phyloP scores from a whole-genome alignment of 2,888 invertebrate species.

The Diabrotica balteata region DNA sequence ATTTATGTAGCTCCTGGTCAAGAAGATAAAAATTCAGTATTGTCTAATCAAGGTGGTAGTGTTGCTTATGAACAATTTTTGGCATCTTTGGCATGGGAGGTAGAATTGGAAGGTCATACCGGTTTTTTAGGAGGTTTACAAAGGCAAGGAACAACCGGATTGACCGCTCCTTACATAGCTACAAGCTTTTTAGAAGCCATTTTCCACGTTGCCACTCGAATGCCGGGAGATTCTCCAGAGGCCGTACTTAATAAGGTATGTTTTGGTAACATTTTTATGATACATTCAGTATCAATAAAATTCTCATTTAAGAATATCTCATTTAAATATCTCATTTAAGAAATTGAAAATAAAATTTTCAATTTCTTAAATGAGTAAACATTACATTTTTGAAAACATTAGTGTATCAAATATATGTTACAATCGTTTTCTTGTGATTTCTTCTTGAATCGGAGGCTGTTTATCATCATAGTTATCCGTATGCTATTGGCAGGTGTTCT shows the following conservation, averaged over 20 bases:
- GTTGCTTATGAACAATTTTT: conserved; percentile 86
- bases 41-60: conserved; percentile 90
- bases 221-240: conserved; percentile 90
- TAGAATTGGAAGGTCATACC: conserved; percentile 92
- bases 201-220: conserved; percentile 97
- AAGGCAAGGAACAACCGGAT: conserved; percentile 88
- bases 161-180: conserved; percentile 93
- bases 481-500: too few species aligned
- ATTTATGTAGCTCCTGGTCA: conserved; percentile 98
- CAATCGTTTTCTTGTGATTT: too few species aligned
- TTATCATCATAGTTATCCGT: too few species aligned
- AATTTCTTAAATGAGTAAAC: too few species aligned
- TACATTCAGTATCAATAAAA: too few species aligned
- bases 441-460: too few species aligned
- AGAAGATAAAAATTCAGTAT: conserved; percentile 93
- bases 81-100: conserved; percentile 78
- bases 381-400: too few species aligned
- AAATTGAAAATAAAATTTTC: too few species aligned
- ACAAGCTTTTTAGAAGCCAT: conserved; percentile 93
- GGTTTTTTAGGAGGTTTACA: conserved; percentile 95
- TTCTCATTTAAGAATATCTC: too few species aligned
- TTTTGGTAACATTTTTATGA: too few species aligned
- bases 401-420: too few species aligned
- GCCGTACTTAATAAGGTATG: conserved; percentile 83
- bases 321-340: too few species aligned